Percentiles rank a stretch among this genome's conserved stretches.
phyloP scores from a whole-genome alignment of 2,113 vertebrate genomes.

The Globicephala melas region DNA sequence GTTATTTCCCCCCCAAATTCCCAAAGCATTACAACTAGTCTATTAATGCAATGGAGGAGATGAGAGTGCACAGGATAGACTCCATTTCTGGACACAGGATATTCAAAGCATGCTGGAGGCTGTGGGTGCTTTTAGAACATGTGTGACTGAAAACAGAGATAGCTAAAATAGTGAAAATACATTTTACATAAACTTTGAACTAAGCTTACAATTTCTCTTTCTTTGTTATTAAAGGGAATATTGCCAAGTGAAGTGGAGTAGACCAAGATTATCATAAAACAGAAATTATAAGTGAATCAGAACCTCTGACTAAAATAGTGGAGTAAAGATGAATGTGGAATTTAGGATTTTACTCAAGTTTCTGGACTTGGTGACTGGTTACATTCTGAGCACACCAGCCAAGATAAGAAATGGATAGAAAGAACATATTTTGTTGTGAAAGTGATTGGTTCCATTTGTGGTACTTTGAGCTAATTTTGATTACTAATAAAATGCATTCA shows the following conservation, averaged over 20 bases:
- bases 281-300: not conserved
- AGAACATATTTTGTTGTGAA: not conserved
- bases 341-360: not conserved
- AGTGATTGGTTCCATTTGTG: not conserved
- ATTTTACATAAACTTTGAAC: not conserved
- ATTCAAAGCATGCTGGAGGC: not conserved
- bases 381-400: not conserved
- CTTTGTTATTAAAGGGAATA: not conserved
- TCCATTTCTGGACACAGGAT: not conserved
- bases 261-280: not conserved
- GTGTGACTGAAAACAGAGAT: not conserved
- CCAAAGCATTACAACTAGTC: not conserved
- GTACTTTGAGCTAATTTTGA: not conserved
- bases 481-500: not conserved
- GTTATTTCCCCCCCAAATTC: not conserved
- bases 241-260: not conserved
- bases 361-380: not conserved
- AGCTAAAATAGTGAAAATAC: not conserved
- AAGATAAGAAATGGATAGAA: not conserved
- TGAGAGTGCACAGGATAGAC: not conserved
- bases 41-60: not conserved
- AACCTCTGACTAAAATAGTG: not conserved
- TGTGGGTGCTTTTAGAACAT: not conserved
- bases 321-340: not conserved
- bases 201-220: not conserved